Percentiles rank a stretch among this genome's conserved stretches.
phyloP scores from a whole-genome alignment of 2,888 invertebrate species.

The Lasioglossum calceatum region DNA sequence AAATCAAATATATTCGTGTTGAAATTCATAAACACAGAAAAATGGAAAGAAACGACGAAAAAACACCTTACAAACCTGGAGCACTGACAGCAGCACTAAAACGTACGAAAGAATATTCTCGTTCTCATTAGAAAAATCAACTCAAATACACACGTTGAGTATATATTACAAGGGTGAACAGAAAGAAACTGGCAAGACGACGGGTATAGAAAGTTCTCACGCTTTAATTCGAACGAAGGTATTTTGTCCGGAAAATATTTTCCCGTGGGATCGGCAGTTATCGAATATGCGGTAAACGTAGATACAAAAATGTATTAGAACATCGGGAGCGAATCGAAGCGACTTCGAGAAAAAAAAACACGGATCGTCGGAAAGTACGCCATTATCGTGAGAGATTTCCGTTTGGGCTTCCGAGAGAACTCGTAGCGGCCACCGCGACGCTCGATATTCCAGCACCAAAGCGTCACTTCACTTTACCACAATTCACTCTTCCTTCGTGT shows the following conservation, averaged over 20 bases:
- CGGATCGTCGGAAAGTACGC: slow-evolving; percentile 76
- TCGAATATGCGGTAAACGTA: not conserved
- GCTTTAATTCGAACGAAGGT: slow-evolving; percentile 43
- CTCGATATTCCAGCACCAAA: slow-evolving; percentile 74
- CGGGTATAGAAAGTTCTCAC: slow-evolving; percentile 60
- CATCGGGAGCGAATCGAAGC: slow-evolving; percentile 38
- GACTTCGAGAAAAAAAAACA: slow-evolving; percentile 68
- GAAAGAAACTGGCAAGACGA: slow-evolving; percentile 58
- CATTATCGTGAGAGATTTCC: slow-evolving; percentile 76
- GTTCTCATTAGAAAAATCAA: slow-evolving; percentile 56
- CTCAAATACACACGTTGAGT: slow-evolving; percentile 56
- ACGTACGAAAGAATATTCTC: slow-evolving; percentile 58
- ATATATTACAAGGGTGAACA: slow-evolving; percentile 60
- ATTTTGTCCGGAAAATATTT: slow-evolving; percentile 49
- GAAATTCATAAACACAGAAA: slow-evolving; percentile 45
- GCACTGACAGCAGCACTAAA: slow-evolving; percentile 60
- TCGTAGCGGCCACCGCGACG: slow-evolving; percentile 74
- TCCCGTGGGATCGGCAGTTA: slow-evolving; percentile 17
- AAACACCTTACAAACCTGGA: slow-evolving; percentile 65
- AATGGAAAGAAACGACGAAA: slow-evolving; percentile 42
- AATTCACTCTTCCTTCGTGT: slow-evolving; percentile 52
- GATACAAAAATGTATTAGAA: slow-evolving; percentile 32
- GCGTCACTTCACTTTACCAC: slow-evolving; percentile 72
- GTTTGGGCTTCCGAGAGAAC: slow-evolving; percentile 73
- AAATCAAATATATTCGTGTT: slow-evolving; percentile 18